These are phyloP conservation scores for Calameuta idolon DNA, from an alignment of 2,888 invertebrate genomes.

Conservation along the genomic window DNA sequence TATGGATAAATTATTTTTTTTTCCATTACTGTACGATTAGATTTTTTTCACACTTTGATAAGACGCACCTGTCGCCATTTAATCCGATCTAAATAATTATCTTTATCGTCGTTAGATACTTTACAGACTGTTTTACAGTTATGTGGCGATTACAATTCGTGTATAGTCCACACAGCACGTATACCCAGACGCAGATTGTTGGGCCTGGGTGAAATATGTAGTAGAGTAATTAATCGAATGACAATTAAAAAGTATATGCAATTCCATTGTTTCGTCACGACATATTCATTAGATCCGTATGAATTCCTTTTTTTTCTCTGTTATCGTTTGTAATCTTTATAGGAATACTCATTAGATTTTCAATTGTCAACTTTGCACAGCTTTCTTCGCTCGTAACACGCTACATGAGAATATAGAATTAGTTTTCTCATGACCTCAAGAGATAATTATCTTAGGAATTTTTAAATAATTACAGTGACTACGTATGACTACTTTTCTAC, in stretches of 20 bases:
- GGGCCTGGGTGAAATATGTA: not conserved
- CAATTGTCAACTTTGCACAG: not conserved
- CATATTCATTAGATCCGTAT: not conserved
- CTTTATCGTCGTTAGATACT: not conserved
- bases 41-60: not conserved
- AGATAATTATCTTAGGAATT: not conserved
- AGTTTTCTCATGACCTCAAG: not conserved
- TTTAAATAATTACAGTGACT: not conserved
- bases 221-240: not conserved
- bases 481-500: slow-evolving; percentile 16
- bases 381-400: not conserved
- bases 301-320: slow-evolving; percentile 10
- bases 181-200: slow-evolving; percentile 23
- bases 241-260: not conserved
- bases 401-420: not conserved
- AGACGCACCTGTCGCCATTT: not conserved
- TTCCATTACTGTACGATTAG: not conserved
- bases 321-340: slow-evolving; percentile 18
- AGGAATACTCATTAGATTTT: slow-evolving; percentile 16
- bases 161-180: slow-evolving; percentile 62
- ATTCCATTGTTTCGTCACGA: not conserved
- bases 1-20: not conserved
- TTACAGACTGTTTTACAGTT: not conserved
- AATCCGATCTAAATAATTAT: not conserved
- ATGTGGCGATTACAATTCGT: slow-evolving; percentile 37